These are phyloP conservation scores for Poecilobothrus nobilitatus DNA, from an alignment of 2,888 invertebrate species.

Conservation along the genomic window DNA sequence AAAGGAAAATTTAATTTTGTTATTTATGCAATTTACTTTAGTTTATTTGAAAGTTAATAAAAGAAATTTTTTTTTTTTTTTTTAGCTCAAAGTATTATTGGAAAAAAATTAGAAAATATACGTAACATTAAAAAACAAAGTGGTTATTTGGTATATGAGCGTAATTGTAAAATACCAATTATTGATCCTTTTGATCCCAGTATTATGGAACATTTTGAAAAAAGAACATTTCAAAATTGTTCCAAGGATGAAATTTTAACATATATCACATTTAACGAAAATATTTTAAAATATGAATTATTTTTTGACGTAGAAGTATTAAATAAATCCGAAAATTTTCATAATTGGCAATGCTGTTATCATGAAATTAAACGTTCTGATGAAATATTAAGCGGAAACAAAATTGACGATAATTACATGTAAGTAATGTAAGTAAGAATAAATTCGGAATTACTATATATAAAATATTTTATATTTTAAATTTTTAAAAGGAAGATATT, in stretches of 20 bases:
- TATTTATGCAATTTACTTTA: no score
- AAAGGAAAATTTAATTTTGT: no score
- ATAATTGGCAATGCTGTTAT: slow-evolving; percentile 36
- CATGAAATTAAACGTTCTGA: slow-evolving; percentile 33
- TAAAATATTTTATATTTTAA: no score
- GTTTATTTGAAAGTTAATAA: no score
- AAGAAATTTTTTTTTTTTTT: no score
- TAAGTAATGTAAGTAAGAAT: no score
- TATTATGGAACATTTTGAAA: slow-evolving; percentile 47
- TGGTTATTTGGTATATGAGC: slow-evolving; percentile 47
- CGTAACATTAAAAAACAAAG: neutral
- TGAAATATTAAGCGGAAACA: no score
- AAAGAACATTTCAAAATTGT: slow-evolving; percentile 49
- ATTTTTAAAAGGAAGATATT: no score
- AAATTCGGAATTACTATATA: no score
- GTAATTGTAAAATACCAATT: slow-evolving; percentile 55
- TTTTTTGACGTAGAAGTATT: slow-evolving; percentile 30
- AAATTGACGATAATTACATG: no score
- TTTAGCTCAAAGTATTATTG: no score
- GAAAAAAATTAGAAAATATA: no score
- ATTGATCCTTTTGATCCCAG: slow-evolving; percentile 51
- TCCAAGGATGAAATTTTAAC: slow-evolving; percentile 38
- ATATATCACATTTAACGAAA: slow-evolving; percentile 29
- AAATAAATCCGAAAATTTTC: slow-evolving; percentile 27
- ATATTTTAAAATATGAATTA: slow-evolving; percentile 31